A percentile compares a stretch with the other conserved stretches of the same genome.
Conservation (phyloP, 2,797 vertebrate species). For the Buceros bicornis region DNA sequence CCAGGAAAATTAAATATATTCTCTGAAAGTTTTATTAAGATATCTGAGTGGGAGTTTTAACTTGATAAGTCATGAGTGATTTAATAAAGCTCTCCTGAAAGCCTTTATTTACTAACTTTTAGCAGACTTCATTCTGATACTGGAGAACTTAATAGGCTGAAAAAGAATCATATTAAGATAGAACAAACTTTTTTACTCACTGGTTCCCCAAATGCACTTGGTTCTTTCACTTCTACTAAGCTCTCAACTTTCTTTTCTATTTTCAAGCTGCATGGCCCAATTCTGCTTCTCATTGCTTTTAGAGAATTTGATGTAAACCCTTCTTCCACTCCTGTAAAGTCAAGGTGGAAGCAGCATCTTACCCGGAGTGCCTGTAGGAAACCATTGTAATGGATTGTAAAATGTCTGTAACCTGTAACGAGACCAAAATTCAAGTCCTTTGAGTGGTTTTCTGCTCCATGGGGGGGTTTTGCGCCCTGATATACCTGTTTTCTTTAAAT, state of each 20-base stretch:
- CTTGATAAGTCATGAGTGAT: slow-evolving; percentile 78
- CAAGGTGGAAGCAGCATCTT: background rate
- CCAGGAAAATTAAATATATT: slow-evolving; percentile 79
- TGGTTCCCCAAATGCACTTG: slow-evolving; percentile 7
- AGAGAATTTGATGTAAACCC: background rate
- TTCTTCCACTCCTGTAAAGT: background rate
- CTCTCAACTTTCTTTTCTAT: background rate
- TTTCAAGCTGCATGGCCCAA: background rate
- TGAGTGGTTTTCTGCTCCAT: background rate
- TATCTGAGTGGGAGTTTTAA: slow-evolving; percentile 74
- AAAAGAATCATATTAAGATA: slow-evolving; percentile 56
- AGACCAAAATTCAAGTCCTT: background rate
- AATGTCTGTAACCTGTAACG: background rate
- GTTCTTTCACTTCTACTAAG: slow-evolving; percentile 25
- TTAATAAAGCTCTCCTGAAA: slow-evolving; percentile 77
- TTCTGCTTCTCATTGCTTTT: background rate
- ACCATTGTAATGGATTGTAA: too few species aligned
- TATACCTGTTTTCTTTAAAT: background rate
- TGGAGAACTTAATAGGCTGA: slow-evolving; percentile 60
- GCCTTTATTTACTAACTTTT: slow-evolving; percentile 79
- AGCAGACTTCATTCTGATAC: slow-evolving; percentile 73
- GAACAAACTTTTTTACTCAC: slow-evolving; percentile 46
- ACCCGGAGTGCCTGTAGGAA: background rate
- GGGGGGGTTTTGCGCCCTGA: background rate
- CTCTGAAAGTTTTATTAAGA: slow-evolving; percentile 80